Evolutionary conservation across 2,888 invertebrate genomes (phyloP).

Genomic region (Microctonus hyperodae): DNA sequence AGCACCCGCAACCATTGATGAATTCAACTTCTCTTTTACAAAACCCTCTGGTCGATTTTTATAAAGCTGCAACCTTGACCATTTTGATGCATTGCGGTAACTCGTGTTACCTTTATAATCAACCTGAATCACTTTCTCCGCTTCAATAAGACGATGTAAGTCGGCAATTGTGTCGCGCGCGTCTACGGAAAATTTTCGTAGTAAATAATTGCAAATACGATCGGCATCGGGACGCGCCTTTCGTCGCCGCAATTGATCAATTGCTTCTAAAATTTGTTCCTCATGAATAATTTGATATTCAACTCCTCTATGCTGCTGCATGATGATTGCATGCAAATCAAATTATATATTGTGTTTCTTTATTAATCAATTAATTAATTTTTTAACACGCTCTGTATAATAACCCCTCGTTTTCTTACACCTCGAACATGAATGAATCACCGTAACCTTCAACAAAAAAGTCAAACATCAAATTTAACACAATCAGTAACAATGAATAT

Average conservation of each 20-base stretch:
- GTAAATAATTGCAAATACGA: constrained; percentile 82
- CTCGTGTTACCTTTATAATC: constrained; percentile 87
- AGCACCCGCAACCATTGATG: constrained; percentile 70
- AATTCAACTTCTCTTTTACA: constrained; percentile 64
- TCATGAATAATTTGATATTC: constrained; percentile 73
- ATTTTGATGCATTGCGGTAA: constrained; percentile 83
- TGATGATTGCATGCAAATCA: constrained; percentile 14
- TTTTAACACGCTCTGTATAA: neutral
- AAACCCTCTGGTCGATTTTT: constrained; percentile 65
- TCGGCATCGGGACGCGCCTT: constrained; percentile 86
- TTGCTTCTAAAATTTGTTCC: constrained; percentile 81
- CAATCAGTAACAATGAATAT: neutral
- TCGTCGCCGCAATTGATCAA: constrained; percentile 82
- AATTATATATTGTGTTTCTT: neutral
- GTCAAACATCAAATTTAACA: neutral
- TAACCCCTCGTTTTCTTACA: neutral
- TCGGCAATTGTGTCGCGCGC: constrained; percentile 75
- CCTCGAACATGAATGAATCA: neutral
- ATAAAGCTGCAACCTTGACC: constrained; percentile 64
- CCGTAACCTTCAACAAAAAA: too few relatives aligned
- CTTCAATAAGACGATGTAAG: constrained; percentile 77
- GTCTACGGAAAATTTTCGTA: constrained; percentile 76
- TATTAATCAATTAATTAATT: neutral
- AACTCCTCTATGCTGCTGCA: constrained; percentile 54
- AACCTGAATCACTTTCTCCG: constrained; percentile 80